Evolutionary conservation across 2,113 vertebrate genomes (phyloP).

Genomic region (Hoplias malabaricus): DNA sequence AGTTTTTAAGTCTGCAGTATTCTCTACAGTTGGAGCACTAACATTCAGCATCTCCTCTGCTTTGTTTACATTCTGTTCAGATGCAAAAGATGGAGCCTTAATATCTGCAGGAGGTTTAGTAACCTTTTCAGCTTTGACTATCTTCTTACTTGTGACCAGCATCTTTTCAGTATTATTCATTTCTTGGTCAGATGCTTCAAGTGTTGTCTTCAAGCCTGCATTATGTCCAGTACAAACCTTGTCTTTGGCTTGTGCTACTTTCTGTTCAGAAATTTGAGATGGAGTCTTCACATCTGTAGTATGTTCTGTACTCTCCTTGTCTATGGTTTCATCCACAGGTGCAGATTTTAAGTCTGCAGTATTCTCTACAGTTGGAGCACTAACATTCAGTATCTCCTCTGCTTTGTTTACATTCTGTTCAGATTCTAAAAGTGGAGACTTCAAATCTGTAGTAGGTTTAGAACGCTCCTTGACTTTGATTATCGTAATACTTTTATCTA

Average conservation of each 20-base stretch:
- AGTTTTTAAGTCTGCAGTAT: not conserved
- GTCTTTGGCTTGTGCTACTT: too few species aligned
- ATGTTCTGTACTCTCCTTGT: not conserved
- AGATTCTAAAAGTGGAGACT: not conserved
- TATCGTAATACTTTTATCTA: not conserved
- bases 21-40: not conserved
- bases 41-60: not conserved
- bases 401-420: conserved; percentile 4
- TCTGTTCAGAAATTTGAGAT: not conserved
- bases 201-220: too few species aligned
- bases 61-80: conserved; percentile 18
- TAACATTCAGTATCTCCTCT: conserved; percentile 13
- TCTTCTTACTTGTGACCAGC: too few species aligned
- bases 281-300: not conserved
- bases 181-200: not conserved
- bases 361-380: conserved; percentile 1
- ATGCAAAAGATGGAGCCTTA: not conserved
- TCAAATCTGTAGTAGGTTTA: not conserved
- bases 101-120: not conserved
- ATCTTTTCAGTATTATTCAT: not conserved
- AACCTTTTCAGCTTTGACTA: not conserved
- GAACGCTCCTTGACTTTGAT: not conserved
- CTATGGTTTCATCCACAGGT: not conserved
- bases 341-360: not conserved
- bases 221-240: too few species aligned